phyloP scores from a whole-genome alignment of 2,888 invertebrate species.

The Apamea crenata region DNA sequence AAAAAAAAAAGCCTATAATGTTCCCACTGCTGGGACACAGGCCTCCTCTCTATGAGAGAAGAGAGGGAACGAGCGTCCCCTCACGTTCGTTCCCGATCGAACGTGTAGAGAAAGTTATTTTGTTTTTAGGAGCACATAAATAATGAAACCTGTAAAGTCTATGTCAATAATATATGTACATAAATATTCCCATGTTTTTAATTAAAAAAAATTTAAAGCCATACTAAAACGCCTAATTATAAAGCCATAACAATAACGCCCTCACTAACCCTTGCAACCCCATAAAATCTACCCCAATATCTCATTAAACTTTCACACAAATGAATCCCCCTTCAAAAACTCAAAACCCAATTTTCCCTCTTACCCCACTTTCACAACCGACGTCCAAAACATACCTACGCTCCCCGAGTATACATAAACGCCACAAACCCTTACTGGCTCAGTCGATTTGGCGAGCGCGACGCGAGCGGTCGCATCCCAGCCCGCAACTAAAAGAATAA shows the following conservation, averaged over 20 bases:
- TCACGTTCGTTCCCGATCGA: too few species aligned
- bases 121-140: neutral
- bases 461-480: conserved; percentile 53
- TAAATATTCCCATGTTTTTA: neutral
- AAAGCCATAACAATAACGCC: neutral
- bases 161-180: neutral
- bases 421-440: conserved; percentile 39
- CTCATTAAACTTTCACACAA: neutral
- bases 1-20: too few species aligned
- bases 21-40: too few species aligned
- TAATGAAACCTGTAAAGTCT: neutral
- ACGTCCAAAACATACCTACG: conserved; percentile 56
- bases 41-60: too few species aligned
- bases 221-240: neutral
- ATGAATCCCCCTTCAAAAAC: neutral
- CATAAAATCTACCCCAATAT: neutral
- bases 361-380: conserved; percentile 30
- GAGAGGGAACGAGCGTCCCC: too few species aligned
- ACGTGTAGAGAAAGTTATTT: neutral
- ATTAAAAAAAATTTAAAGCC: too few species aligned
- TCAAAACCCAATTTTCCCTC: neutral
- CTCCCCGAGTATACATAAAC: conserved; percentile 56
- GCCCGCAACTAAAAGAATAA: conserved; percentile 8
- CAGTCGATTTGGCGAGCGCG: conserved; percentile 70
- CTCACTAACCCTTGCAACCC: neutral